Conservation (phyloP, 2,888 invertebrate species). For the Myopa tessellatipennis region DNA sequence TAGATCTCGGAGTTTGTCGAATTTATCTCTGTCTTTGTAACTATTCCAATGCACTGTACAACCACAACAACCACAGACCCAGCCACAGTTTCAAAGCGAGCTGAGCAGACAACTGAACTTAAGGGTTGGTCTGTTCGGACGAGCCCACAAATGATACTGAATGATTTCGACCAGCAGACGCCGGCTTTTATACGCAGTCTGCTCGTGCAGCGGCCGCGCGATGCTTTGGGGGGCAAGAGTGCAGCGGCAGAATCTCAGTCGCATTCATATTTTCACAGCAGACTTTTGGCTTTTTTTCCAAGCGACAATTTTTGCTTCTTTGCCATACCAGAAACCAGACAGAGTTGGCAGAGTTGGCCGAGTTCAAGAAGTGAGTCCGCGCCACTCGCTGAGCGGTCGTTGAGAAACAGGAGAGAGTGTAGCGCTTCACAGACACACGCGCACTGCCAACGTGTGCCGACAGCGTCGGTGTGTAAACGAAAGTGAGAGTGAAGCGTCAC, state of each 20-base stretch:
- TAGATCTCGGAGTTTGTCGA: constrained; percentile 9
- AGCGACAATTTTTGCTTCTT: constrained; percentile 1
- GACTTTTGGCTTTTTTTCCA: background rate
- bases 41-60: constrained; percentile 19
- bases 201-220: constrained; percentile 41
- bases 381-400: background rate
- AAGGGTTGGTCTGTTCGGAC: constrained; percentile 63
- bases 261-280: background rate
- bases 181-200: constrained; percentile 66
- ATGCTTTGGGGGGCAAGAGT: constrained; percentile 37
- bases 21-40: background rate
- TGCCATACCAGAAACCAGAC: background rate
- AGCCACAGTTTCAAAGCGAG: background rate
- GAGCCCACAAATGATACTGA: constrained; percentile 68
- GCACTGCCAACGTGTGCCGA: constrained; percentile 4
- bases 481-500: constrained; percentile 24
- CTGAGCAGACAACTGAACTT: constrained; percentile 18
- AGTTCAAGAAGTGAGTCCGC: background rate
- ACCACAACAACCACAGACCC: background rate
- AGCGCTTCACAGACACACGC: background rate
- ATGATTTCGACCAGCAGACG: constrained; percentile 64
- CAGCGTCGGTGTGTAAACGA: constrained; percentile 35
- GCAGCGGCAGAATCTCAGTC: constrained; percentile 45
- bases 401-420: constrained; percentile 10
- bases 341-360: no score